These are phyloP conservation scores for Crossocerus cetratus DNA, from an alignment of 2,888 invertebrate genomes.

Conservation along the genomic window DNA sequence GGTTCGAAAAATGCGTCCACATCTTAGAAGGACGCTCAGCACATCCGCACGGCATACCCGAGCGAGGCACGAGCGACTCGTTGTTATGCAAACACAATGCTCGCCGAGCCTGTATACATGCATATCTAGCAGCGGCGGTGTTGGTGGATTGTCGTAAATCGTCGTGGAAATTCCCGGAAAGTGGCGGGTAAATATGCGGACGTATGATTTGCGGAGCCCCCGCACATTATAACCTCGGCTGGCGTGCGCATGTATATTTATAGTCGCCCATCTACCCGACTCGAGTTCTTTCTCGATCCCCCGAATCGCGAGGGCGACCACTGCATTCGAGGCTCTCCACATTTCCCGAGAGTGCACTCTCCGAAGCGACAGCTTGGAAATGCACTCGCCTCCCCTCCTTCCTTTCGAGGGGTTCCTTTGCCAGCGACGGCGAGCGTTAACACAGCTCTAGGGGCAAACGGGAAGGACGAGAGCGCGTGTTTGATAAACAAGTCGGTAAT, in stretches of 20 bases:
- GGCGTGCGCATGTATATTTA: conserved; percentile 16
- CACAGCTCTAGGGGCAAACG: too few relatives aligned
- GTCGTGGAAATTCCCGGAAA: conserved; percentile 26
- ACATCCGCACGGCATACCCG: conserved; percentile 11
- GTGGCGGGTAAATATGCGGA: conserved; percentile 20
- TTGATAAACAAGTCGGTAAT: too few relatives aligned
- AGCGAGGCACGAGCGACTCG: conserved; percentile 1
- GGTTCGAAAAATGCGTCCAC: too few relatives aligned
- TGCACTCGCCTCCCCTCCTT: too few relatives aligned
- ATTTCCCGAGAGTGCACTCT: not conserved
- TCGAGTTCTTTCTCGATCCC: not conserved
- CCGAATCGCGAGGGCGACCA: not conserved
- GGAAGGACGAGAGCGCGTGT: too few relatives aligned
- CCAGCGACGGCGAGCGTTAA: too few relatives aligned
- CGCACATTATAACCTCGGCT: conserved; percentile 4
- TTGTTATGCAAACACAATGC: conserved; percentile 33
- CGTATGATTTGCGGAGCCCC: conserved; percentile 10
- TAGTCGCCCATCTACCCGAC: not conserved
- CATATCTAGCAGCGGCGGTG: too few relatives aligned
- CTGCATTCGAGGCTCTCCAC: not conserved
- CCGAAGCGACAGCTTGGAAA: not conserved
- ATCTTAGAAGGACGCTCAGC: too few relatives aligned
- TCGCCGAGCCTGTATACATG: not conserved
- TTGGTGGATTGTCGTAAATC: conserved; percentile 29
- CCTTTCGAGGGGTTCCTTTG: too few relatives aligned